These are phyloP conservation scores for Drosophila aldrichi DNA, from an alignment of 2,888 invertebrate genomes.

Conservation along the genomic window DNA sequence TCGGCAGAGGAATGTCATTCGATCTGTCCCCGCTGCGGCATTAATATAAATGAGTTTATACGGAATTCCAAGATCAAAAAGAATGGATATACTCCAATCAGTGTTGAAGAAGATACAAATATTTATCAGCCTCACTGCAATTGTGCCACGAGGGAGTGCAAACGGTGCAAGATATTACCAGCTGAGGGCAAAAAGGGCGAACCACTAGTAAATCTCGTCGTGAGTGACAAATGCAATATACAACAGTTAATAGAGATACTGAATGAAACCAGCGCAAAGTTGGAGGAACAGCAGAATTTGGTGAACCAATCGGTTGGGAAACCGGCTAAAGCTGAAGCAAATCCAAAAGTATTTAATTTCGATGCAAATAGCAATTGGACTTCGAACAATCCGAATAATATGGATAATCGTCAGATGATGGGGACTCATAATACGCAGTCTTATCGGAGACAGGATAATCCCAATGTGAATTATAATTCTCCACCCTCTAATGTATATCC, in stretches of 20 bases:
- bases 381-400: background rate
- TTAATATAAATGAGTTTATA: background rate
- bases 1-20: background rate
- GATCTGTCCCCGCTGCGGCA: constrained; percentile 16
- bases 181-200: background rate
- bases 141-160: background rate
- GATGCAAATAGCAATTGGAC: no score
- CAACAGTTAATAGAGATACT: background rate
- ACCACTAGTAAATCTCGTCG: background rate
- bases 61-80: background rate
- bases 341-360: background rate
- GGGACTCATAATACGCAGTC: background rate
- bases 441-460: background rate
- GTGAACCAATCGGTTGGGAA: no score
- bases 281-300: background rate
- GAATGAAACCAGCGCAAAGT: background rate
- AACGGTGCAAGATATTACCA: constrained; percentile 10
- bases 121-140: background rate
- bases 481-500: background rate
- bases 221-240: constrained; percentile 32
- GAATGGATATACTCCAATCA: no score
- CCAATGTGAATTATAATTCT: background rate
- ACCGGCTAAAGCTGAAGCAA: no score
- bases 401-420: background rate
- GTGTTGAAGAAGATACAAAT: background rate